Evolutionary conservation across 2,797 vertebrate genomes (phyloP).

Genomic region (Pseudocheirus occidentalis): DNA sequence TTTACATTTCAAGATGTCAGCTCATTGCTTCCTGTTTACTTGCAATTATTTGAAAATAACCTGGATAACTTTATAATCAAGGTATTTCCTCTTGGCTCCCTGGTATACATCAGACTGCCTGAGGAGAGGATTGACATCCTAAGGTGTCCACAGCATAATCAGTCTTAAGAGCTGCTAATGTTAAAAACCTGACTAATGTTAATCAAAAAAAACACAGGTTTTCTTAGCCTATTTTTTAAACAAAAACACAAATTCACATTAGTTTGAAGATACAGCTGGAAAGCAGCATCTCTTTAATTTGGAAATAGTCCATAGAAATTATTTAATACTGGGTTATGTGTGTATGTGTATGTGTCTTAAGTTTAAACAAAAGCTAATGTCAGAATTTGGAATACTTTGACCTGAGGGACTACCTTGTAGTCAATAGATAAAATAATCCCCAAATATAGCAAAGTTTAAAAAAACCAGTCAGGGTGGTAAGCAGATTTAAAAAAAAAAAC

Average conservation of each 20-base stretch:
- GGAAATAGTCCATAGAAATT: background rate
- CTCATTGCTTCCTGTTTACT: conserved; percentile 85
- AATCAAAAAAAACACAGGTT: conserved; percentile 81
- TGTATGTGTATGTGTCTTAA: background rate
- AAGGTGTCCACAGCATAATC: conserved; percentile 88
- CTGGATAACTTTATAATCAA: conserved; percentile 88
- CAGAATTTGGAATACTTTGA: conserved; percentile 6
- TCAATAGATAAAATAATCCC: background rate
- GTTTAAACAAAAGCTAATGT: background rate
- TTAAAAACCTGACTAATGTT: conserved; percentile 86
- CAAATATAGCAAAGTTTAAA: conserved; percentile 25
- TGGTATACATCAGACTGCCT: conserved; percentile 86
- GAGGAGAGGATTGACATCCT: conserved; percentile 87
- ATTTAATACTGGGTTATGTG: background rate
- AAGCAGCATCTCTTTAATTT: conserved; percentile 52
- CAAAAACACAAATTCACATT: conserved; percentile 63
- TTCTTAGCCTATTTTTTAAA: conserved; percentile 65
- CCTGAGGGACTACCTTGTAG: background rate
- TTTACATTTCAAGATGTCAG: conserved; percentile 82
- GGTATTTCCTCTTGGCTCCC: conserved; percentile 87
- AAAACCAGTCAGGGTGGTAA: background rate
- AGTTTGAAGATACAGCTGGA: conserved; percentile 60
- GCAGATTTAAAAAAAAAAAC: background rate
- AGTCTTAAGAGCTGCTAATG: conserved; percentile 87
- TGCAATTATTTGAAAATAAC: conserved; percentile 89